Conservation (phyloP, 2,797 vertebrate species). For the Hapalemur alaotrensis region DNA sequence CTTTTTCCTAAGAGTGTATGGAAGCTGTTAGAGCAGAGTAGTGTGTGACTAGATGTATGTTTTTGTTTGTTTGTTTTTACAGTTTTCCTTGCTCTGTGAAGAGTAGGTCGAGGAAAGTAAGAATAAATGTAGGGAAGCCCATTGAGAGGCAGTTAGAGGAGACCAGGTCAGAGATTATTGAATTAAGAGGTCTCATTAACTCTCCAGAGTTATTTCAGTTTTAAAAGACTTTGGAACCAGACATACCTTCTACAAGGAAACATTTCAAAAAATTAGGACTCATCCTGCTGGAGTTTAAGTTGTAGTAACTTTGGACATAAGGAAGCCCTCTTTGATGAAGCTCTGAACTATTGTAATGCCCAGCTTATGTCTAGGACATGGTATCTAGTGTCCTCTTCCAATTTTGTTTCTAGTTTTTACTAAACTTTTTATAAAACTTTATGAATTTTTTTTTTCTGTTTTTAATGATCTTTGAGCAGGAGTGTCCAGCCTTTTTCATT, state of each 20-base stretch:
- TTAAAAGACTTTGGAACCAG: background rate
- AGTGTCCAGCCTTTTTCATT: background rate
- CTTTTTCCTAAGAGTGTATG: background rate
- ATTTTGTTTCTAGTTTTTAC: background rate
- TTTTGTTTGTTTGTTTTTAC: background rate
- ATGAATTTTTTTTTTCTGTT: background rate
- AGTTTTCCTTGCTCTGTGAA: background rate
- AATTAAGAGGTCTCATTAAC: background rate
- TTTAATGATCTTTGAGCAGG: background rate
- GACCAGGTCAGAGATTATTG: background rate
- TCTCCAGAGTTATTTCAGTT: background rate
- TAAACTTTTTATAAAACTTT: background rate
- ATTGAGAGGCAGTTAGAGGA: background rate
- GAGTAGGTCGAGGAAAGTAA: background rate
- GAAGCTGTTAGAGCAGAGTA: background rate
- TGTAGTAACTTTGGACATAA: background rate
- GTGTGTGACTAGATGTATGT: background rate
- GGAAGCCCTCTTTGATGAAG: background rate
- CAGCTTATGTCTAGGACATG: fast-evolving
- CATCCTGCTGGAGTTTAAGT: background rate
- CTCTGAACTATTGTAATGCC: background rate
- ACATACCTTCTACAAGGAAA: background rate
- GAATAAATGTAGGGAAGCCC: background rate
- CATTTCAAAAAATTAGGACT: background rate
- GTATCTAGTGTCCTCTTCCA: background rate